A percentile compares a stretch with the other conserved stretches of the same genome.
Evolutionary conservation across 2,888 invertebrate genomes (phyloP).

Genomic region (Sinelater perroti): DNA sequence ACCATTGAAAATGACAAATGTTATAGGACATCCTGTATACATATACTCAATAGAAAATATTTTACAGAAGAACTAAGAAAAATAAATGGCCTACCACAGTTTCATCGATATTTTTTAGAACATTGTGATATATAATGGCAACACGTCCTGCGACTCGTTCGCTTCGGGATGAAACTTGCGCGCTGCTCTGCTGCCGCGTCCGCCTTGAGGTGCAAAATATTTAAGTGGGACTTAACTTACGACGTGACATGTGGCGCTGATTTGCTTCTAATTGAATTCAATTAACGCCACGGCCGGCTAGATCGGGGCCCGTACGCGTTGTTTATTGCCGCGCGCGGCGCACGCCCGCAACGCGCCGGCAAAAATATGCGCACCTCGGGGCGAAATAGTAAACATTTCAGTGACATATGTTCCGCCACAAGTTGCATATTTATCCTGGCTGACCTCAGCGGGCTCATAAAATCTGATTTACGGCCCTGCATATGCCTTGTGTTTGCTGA

Average conservation of each 20-base stretch:
- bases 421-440: constrained; percentile 25
- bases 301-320: constrained; percentile 1
- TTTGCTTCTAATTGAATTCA: constrained; percentile 20
- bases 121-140: too few relatives aligned
- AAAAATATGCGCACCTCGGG: constrained; percentile 7
- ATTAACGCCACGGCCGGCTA: constrained; percentile 5
- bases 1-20: too few relatives aligned
- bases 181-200: too few relatives aligned
- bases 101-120: too few relatives aligned
- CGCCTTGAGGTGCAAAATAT: background rate
- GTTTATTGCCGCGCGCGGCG: constrained; percentile 7
- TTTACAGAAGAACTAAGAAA: too few relatives aligned
- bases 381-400: constrained; percentile 20
- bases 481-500: constrained; percentile 22
- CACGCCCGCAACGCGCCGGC: constrained; percentile 5
- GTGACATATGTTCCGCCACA: constrained; percentile 23
- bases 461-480: constrained; percentile 28
- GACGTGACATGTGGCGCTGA: constrained; percentile 6
- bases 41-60: too few relatives aligned
- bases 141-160: background rate
- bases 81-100: too few relatives aligned
- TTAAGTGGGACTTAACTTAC: constrained; percentile 8
- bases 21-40: too few relatives aligned
- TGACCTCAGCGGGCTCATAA: constrained; percentile 24
- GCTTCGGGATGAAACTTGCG: too few relatives aligned